phyloP scores from a whole-genome alignment of 2,113 vertebrate species.

The Xyliphius kryptos region DNA sequence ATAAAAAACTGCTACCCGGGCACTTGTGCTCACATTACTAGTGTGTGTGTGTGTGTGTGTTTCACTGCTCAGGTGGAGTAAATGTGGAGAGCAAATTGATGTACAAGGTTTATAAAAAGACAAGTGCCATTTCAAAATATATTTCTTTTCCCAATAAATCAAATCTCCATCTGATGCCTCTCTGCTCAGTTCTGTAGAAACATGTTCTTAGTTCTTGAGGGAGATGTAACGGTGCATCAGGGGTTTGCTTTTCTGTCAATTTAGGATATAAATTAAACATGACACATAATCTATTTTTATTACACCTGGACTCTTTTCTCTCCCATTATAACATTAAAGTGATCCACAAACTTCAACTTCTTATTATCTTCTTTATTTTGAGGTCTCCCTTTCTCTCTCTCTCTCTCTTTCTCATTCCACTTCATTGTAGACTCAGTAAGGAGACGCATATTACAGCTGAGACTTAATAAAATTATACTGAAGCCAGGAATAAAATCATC shows the following conservation, averaged over 20 bases:
- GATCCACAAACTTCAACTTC: neutral
- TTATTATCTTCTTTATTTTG: neutral
- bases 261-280: constrained; percentile 2
- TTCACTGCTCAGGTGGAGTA: no score
- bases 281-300: constrained; percentile 3
- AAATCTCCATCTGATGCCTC: no score
- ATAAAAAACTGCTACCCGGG: no score
- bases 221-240: no score
- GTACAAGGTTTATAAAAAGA: no score
- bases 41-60: no score
- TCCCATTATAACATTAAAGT: neutral
- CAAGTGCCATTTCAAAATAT: no score
- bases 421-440: neutral
- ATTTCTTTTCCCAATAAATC: no score
- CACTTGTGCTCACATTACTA: no score
- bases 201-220: no score
- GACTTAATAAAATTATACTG: constrained; percentile 18
- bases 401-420: neutral
- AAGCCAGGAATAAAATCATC: neutral
- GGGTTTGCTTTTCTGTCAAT: constrained; percentile 12
- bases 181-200: neutral
- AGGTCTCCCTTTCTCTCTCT: neutral
- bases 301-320: neutral
- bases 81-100: no score
- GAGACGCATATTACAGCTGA: constrained; percentile 8